These are phyloP conservation scores for Zaprionus inermis DNA, from an alignment of 1,140 invertebrate species.

Conservation along the genomic window DNA sequence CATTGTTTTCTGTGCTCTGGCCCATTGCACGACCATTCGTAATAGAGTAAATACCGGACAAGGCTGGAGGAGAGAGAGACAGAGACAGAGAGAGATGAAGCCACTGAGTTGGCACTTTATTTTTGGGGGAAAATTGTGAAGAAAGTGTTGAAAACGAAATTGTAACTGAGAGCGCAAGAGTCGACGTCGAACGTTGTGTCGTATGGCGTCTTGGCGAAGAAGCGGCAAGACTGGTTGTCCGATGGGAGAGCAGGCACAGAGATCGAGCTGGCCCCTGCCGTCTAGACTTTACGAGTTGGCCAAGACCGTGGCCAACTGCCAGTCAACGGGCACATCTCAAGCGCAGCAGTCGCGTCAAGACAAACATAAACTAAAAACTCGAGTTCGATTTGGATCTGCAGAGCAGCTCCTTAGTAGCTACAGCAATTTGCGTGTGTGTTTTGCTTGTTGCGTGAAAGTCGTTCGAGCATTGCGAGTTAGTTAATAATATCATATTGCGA, in stretches of 20 bases:
- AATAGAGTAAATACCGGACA: conserved; percentile 50
- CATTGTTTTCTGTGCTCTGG: conserved; percentile 57
- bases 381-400: conserved; percentile 34
- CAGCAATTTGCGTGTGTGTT: conserved; percentile 65
- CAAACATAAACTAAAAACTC: conserved; percentile 14
- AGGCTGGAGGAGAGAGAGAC: conserved; percentile 13
- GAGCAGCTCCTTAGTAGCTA: conserved; percentile 16
- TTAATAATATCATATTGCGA: conserved; percentile 12
- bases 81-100: conserved; percentile 20
- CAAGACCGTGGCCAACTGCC: conserved; percentile 54
- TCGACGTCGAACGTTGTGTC: conserved; percentile 7
- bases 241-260: conserved; percentile 17
- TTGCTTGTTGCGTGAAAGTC: conserved; percentile 66
- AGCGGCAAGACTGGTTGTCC: conserved; percentile 41
- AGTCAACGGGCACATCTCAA: conserved; percentile 76
- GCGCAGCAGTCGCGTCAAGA: conserved; percentile 65
- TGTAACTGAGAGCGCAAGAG: conserved; percentile 75
- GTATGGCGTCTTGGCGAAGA: background rate
- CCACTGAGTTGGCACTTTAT: conserved; percentile 45
- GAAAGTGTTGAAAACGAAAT: conserved; percentile 82
- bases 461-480: conserved; percentile 44
- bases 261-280: conserved; percentile 10
- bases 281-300: conserved; percentile 69
- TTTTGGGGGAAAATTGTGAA: conserved; percentile 81
- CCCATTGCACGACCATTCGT: conserved; percentile 69